phyloP scores from a whole-genome alignment of 2,888 invertebrate species.

The Diarsia dahlii region DNA sequence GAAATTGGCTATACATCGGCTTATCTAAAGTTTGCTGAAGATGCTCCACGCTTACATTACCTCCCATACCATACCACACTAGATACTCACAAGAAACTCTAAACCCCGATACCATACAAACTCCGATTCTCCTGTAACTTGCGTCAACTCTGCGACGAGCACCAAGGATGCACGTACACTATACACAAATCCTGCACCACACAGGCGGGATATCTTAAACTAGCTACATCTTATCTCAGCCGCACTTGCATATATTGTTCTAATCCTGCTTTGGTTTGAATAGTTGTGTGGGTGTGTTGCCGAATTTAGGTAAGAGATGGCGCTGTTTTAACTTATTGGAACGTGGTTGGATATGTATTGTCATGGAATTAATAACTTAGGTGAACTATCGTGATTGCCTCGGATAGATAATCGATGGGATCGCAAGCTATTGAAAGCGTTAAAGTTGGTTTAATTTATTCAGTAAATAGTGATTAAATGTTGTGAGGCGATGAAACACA shows the following conservation, averaged over 20 bases:
- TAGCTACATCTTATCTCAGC: constrained; percentile 64
- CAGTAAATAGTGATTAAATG: too few relatives aligned
- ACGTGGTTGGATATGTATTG: neutral
- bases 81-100: neutral
- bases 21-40: too few relatives aligned
- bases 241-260: constrained; percentile 55
- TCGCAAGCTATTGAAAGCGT: neutral
- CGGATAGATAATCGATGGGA: constrained; percentile 3
- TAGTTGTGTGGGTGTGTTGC: constrained; percentile 37
- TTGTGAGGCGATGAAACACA: neutral
- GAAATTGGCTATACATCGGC: neutral
- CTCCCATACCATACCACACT: neutral
- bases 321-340: constrained; percentile 24
- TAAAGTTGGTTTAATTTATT: neutral
- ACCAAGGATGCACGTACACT: constrained; percentile 62
- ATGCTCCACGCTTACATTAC: neutral
- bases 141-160: constrained; percentile 27
- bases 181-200: constrained; percentile 69
- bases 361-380: neutral
- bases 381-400: neutral
- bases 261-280: constrained; percentile 51
- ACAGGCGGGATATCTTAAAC: constrained; percentile 67
- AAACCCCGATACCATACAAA: constrained; percentile 5
- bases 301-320: constrained; percentile 36
- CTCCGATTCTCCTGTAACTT: constrained; percentile 30